Percentiles rank a stretch among this genome's conserved stretches.
Evolutionary conservation across 2,113 vertebrate species (phyloP).

Genomic region (Chauna torquata): DNA sequence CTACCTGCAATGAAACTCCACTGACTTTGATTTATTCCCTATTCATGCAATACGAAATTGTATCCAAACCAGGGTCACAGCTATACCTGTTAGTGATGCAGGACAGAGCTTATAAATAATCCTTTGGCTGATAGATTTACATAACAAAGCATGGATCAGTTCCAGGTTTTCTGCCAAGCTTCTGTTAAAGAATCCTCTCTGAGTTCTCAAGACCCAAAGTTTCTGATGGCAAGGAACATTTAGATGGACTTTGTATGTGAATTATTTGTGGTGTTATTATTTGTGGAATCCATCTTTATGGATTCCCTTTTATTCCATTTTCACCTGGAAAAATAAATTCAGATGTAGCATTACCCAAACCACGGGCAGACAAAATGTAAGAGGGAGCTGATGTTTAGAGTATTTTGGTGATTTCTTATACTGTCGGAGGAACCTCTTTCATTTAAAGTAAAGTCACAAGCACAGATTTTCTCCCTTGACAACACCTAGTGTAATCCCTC

Average conservation of each 20-base stretch:
- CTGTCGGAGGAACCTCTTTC: not conserved
- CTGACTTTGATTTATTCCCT: not conserved
- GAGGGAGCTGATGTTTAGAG: not conserved
- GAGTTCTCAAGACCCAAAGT: not conserved
- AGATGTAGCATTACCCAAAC: not conserved
- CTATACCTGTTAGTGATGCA: not conserved
- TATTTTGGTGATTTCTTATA: not conserved
- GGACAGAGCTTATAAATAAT: constrained; percentile 8
- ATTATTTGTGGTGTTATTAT: not conserved
- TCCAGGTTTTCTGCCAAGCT: not conserved
- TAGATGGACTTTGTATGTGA: not conserved
- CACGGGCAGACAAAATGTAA: not conserved
- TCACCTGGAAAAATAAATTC: not conserved
- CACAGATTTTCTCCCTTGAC: not conserved
- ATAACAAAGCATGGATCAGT: not conserved
- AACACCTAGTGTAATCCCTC: not conserved
- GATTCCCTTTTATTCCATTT: not conserved
- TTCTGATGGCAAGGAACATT: not conserved
- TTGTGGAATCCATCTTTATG: not conserved
- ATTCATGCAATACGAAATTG: not conserved
- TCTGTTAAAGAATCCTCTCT: not conserved
- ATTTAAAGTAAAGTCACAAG: not conserved
- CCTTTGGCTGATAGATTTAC: not conserved
- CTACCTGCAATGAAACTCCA: not conserved
- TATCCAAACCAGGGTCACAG: not conserved